These are phyloP conservation scores for Sisyra nigra DNA, from an alignment of 2,888 invertebrate genomes.

Conservation along the genomic window DNA sequence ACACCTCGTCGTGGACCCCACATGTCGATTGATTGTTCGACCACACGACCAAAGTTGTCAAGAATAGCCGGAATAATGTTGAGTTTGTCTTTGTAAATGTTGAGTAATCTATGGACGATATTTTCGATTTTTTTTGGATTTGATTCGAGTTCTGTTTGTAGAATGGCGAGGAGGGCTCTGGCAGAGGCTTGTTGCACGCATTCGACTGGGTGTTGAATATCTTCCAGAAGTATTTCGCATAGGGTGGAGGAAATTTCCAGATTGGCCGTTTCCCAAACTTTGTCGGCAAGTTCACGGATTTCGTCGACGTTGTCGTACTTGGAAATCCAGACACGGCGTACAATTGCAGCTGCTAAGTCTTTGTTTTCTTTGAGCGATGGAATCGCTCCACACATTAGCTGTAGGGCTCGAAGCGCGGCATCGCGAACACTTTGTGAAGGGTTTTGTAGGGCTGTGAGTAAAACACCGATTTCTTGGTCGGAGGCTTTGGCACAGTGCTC, in stretches of 20 bases:
- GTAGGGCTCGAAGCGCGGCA: conserved; percentile 58
- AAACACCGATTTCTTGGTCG: conserved; percentile 54
- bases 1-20: conserved; percentile 85
- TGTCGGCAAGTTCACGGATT: conserved; percentile 45
- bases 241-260: conserved; percentile 33
- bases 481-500: conserved; percentile 43
- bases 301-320: conserved; percentile 64
- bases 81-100: conserved; percentile 59
- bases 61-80: conserved; percentile 68
- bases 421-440: conserved; percentile 58
- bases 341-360: conserved; percentile 41
- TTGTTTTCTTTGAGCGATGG: conserved; percentile 40
- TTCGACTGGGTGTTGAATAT: conserved; percentile 66
- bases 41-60: conserved; percentile 83
- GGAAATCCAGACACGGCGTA: conserved; percentile 67
- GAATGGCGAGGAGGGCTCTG: conserved; percentile 53
- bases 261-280: conserved; percentile 42
- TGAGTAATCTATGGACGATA: conserved; percentile 47
- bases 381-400: conserved; percentile 43
- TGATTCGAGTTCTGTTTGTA: conserved; percentile 29
- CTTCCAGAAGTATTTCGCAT: conserved; percentile 40
- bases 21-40: conserved; percentile 71
- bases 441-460: conserved; percentile 63
- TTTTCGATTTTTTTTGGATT: conserved; percentile 29
- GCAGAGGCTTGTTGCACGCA: conserved; percentile 74